Evolutionary conservation across 2,797 vertebrate species (phyloP).

Genomic region (Phoxinus dragarum): DNA sequence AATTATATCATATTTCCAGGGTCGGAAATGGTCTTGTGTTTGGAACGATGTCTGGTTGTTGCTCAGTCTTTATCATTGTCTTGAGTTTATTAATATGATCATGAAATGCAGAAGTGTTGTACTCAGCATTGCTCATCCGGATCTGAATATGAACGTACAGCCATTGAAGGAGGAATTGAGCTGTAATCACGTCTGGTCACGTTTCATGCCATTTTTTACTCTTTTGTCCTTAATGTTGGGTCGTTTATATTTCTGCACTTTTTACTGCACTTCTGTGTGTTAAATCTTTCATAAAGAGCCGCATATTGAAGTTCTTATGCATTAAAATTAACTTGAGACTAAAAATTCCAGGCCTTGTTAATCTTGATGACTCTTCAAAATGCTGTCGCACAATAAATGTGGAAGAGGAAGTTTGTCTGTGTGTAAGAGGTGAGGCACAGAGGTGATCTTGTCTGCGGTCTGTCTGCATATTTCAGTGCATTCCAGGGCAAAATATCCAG

Average conservation of each 20-base stretch:
- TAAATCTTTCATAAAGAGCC: neutral
- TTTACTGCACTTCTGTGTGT: neutral
- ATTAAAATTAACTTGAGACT: neutral
- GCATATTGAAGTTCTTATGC: neutral
- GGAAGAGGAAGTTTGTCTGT: constrained; percentile 46
- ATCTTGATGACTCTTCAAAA: constrained; percentile 31
- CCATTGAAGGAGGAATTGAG: neutral
- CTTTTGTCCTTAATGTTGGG: neutral
- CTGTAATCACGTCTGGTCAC: neutral
- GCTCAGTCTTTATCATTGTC: constrained; percentile 2
- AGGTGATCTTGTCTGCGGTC: constrained; percentile 41
- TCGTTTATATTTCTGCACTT: neutral
- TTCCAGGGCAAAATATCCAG: constrained; percentile 1
- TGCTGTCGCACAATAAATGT: constrained; percentile 3
- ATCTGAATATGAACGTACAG: constrained; percentile 1
- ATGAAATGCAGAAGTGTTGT: constrained; percentile 14
- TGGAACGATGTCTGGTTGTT: constrained; percentile 17
- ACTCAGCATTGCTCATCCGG: constrained; percentile 32
- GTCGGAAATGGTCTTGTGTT: neutral
- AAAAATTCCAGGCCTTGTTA: neutral
- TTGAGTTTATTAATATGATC: constrained; percentile 36
- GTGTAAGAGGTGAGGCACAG: constrained; percentile 27
- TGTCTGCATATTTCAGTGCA: constrained; percentile 18
- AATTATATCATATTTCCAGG: neutral
- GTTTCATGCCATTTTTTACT: neutral